phyloP scores from a whole-genome alignment of 2,888 invertebrate genomes.

The Helobdella robusta region DNA sequence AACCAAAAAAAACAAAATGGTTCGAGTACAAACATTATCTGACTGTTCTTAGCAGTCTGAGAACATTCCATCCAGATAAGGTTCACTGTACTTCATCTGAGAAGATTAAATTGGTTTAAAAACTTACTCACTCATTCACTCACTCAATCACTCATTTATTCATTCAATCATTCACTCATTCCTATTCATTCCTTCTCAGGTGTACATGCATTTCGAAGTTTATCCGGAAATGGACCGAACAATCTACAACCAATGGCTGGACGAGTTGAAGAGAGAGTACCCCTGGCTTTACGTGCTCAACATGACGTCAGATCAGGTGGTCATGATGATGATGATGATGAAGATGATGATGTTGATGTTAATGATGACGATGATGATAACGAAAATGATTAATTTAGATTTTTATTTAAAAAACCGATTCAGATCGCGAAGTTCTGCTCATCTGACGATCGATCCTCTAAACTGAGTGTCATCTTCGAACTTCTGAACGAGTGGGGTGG shows the following conservation, averaged over 20 bases:
- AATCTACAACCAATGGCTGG: constrained; percentile 39
- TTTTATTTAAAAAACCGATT: neutral
- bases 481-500: constrained; percentile 41
- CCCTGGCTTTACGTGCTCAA: constrained; percentile 35
- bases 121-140: too few species aligned
- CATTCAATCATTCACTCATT: too few species aligned
- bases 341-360: neutral
- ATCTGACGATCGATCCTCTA: neutral
- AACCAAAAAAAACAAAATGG: constrained; percentile 29
- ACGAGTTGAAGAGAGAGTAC: constrained; percentile 37
- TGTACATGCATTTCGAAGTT: constrained; percentile 9
- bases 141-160: too few species aligned
- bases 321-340: neutral
- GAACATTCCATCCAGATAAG: constrained; percentile 39
- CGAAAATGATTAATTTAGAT: neutral
- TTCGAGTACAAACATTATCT: constrained; percentile 42
- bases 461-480: constrained; percentile 28
- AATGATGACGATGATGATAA: neutral
- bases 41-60: constrained; percentile 36
- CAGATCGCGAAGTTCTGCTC: constrained; percentile 23
- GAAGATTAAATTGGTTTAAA: too few species aligned
- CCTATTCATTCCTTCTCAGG: neutral
- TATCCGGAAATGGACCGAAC: constrained; percentile 31
- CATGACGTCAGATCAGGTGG: constrained; percentile 31
- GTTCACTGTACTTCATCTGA: too few species aligned